Evolutionary conservation across 2,113 vertebrate species (phyloP).

Genomic region (Neotragus pygmaeus): DNA sequence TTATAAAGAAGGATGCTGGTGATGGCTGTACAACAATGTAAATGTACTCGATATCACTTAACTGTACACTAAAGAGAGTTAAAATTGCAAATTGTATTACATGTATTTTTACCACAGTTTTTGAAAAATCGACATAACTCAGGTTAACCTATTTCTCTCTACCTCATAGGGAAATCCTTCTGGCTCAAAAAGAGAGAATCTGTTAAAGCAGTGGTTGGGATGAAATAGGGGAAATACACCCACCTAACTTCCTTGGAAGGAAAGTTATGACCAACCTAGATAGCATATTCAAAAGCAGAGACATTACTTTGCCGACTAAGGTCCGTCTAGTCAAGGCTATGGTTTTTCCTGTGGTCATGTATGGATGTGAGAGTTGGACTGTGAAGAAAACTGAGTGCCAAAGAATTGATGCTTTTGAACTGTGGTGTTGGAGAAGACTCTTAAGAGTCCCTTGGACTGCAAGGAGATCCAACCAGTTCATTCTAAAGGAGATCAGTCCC

Average conservation of each 20-base stretch:
- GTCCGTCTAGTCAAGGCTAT: no score
- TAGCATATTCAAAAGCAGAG: no score
- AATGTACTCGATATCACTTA: background rate
- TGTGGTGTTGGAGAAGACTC: no score
- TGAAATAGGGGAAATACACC: background rate
- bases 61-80: background rate
- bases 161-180: background rate
- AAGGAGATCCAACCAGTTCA: no score
- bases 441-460: no score
- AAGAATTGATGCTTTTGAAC: no score
- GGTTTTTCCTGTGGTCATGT: no score
- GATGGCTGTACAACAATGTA: background rate
- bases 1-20: background rate
- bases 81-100: background rate
- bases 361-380: no score
- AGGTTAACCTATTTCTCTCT: background rate
- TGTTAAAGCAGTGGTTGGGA: background rate
- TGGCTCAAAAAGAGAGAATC: background rate
- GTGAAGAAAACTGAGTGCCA: rapidly evolving
- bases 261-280: no score
- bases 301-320: no score
- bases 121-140: background rate
- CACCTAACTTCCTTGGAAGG: no score
- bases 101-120: background rate
- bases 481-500: no score